Conservation (phyloP, 2,888 invertebrate genomes). For the Nebria salina region DNA sequence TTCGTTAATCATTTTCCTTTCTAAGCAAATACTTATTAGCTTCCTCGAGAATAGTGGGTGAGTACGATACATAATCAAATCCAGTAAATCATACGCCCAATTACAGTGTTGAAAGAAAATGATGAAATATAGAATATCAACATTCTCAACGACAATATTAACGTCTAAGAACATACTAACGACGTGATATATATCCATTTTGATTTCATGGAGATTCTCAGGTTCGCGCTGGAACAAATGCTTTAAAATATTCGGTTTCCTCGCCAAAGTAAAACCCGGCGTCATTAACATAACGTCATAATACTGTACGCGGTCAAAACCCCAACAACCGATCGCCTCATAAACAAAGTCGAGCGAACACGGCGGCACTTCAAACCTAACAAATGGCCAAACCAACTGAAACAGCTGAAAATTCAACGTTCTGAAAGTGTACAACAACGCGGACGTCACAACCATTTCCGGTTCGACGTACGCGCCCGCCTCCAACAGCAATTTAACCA, state of each 20-base stretch:
- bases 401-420: conserved; percentile 16
- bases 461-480: conserved; percentile 5
- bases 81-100: no score
- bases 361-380: not conserved
- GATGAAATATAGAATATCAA: no score
- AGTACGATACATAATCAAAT: no score
- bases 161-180: no score
- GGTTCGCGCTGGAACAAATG: no score
- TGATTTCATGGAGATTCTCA: no score
- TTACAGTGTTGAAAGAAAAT: no score
- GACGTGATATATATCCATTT: no score
- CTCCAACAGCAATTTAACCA: conserved; percentile 14
- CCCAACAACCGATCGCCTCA: not conserved
- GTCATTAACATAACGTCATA: no score
- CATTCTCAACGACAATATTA: no score
- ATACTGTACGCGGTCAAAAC: not conserved
- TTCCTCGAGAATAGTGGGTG: not conserved
- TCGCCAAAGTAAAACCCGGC: no score
- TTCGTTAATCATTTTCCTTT: not conserved
- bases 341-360: not conserved
- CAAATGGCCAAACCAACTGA: conserved; percentile 16
- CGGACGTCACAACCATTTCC: not conserved
- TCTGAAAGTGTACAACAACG: not conserved
- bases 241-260: no score
- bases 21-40: not conserved